Evolutionary conservation across 2,888 invertebrate species (phyloP).

Genomic region (Yponomeuta evonymella): DNA sequence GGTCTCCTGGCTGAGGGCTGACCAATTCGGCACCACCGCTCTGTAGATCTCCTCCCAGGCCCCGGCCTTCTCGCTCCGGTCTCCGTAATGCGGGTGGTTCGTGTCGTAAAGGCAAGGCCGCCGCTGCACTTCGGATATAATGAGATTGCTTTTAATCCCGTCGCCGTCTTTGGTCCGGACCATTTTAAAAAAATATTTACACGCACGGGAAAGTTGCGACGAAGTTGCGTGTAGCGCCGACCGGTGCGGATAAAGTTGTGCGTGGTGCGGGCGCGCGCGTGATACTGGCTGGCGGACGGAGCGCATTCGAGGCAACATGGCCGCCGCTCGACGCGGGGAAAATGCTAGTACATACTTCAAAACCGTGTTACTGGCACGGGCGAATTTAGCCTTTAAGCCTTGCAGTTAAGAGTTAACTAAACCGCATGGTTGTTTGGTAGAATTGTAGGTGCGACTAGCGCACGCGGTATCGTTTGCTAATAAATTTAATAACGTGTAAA

Average conservation of each 20-base stretch:
- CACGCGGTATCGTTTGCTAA: conserved; percentile 1
- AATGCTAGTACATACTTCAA: conserved; percentile 45
- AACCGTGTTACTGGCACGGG: conserved; percentile 30
- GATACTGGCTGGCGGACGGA: conserved; percentile 51
- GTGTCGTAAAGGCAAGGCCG: conserved; percentile 63
- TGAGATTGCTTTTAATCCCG: conserved; percentile 59
- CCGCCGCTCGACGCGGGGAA: conserved; percentile 49
- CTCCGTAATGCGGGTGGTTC: conserved; percentile 60
- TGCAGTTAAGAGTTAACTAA: neutral
- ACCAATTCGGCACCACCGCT: conserved; percentile 64
- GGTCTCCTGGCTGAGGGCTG: conserved; percentile 52
- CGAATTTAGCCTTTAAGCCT: neutral
- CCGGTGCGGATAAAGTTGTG: conserved; percentile 35
- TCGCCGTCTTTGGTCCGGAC: conserved; percentile 60
- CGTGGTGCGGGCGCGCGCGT: conserved; percentile 59
- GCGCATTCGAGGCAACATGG: conserved; percentile 54
- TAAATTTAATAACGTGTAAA: conserved; percentile 4
- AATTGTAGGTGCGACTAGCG: neutral
- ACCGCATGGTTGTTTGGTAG: neutral
- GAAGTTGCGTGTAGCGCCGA: neutral
- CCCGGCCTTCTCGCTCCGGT: conserved; percentile 61
- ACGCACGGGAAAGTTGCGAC: neutral
- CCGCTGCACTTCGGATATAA: conserved; percentile 61
- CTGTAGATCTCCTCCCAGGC: conserved; percentile 69
- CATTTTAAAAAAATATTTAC: conserved; percentile 34